phyloP scores from a whole-genome alignment of 2,113 vertebrate species.

The Equus przewalskii region DNA sequence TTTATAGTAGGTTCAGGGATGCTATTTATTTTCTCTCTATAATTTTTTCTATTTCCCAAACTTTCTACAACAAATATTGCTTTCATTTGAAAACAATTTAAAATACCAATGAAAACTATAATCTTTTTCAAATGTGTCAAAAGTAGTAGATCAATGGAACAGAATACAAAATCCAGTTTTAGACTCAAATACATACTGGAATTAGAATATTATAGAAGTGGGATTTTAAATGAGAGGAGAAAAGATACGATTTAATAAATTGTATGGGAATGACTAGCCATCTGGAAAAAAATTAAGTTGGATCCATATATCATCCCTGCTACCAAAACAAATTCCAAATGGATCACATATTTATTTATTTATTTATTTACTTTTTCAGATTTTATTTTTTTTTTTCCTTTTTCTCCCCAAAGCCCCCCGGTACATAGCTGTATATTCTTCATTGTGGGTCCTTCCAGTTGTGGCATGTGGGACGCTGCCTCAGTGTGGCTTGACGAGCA shows the following conservation, averaged over 20 bases:
- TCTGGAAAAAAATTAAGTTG: neutral
- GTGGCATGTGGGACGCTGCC: too few relatives aligned
- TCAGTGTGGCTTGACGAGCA: too few relatives aligned
- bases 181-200: neutral
- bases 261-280: neutral
- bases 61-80: neutral
- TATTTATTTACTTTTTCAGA: too few relatives aligned
- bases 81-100: constrained; percentile 32
- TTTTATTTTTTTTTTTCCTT: too few relatives aligned
- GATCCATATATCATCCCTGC: neutral
- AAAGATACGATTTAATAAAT: neutral
- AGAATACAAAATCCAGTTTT: neutral
- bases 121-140: neutral
- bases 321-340: neutral
- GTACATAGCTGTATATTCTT: too few relatives aligned
- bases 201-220: neutral
- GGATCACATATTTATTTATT: neutral
- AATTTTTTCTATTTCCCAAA: constrained; percentile 1
- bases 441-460: too few relatives aligned
- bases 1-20: neutral
- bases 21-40: neutral
- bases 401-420: too few relatives aligned
- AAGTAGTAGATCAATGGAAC: neutral
- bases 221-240: neutral
- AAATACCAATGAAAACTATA: neutral